phyloP scores from a whole-genome alignment of 2,888 invertebrate species.

The Proisotoma minuta region DNA sequence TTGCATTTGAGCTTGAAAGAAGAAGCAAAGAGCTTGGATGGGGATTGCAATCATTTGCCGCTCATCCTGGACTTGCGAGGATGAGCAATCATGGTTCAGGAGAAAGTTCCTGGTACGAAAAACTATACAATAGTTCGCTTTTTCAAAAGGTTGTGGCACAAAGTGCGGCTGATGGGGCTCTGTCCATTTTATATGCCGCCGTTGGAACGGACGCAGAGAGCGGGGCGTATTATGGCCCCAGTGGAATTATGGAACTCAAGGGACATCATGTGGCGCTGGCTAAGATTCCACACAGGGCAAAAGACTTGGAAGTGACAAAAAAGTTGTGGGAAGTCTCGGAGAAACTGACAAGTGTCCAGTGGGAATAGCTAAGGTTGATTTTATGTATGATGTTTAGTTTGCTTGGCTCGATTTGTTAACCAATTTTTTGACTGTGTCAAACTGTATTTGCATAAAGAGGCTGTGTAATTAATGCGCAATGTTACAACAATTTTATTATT shows the following conservation, averaged over 20 bases:
- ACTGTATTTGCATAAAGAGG: too few relatives aligned
- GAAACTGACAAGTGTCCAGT: constrained; percentile 6
- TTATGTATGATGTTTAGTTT: too few relatives aligned
- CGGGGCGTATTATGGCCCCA: constrained; percentile 20
- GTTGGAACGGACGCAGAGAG: constrained; percentile 5
- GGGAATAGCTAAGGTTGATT: too few relatives aligned
- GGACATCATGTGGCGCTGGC: constrained; percentile 1
- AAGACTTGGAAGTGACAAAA: not conserved
- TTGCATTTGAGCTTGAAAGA: constrained; percentile 10
- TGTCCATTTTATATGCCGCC: constrained; percentile 15
- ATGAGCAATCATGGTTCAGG: too few relatives aligned
- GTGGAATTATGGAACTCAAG: constrained; percentile 7
- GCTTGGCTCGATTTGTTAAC: too few relatives aligned
- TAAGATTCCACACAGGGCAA: constrained; percentile 7
- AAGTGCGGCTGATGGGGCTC: constrained; percentile 11
- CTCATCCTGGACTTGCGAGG: constrained; percentile 15
- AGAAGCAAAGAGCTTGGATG: constrained; percentile 5
- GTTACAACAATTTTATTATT: too few relatives aligned
- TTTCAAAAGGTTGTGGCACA: too few relatives aligned
- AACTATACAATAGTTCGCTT: too few relatives aligned
- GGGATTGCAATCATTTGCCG: not conserved
- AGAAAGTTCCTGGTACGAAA: too few relatives aligned
- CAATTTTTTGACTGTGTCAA: too few relatives aligned
- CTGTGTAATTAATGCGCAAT: too few relatives aligned
- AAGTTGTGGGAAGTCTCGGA: constrained; percentile 17